Percentiles rank a stretch among this genome's conserved stretches.
phyloP scores from a whole-genome alignment of 1,140 invertebrate genomes.

The Diuraphis noxia region DNA sequence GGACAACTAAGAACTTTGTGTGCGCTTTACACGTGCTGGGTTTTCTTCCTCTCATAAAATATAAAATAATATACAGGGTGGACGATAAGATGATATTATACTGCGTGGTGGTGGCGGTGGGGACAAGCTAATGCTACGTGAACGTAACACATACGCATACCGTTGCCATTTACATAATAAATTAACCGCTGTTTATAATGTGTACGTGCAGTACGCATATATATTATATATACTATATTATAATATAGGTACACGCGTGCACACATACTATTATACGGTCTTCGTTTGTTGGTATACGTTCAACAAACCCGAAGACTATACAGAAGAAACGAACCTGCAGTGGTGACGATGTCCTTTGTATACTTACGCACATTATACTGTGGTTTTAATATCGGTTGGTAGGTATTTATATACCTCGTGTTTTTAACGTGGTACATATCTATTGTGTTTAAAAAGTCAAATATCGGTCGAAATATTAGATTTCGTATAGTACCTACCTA shows the following conservation, averaged over 20 bases:
- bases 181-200: constrained; percentile 7
- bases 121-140: neutral
- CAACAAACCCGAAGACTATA: neutral
- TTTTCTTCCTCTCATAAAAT: neutral
- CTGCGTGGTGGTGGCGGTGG: neutral
- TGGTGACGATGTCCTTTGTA: neutral
- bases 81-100: neutral
- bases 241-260: neutral
- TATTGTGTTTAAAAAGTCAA: neutral
- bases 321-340: neutral
- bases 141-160: neutral
- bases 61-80: neutral
- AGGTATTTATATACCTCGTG: neutral
- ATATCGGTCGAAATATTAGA: neutral
- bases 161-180: constrained; percentile 43
- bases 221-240: neutral
- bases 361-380: neutral
- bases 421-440: neutral
- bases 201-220: neutral
- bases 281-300: constrained; percentile 7
- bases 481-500: neutral
- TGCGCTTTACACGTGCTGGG: neutral
- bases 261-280: neutral
- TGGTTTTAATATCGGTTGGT: neutral
- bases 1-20: constrained; percentile 29